Percentiles rank a stretch among this genome's conserved stretches.
Conservation (phyloP, 2,797 vertebrate genomes). For the Enteromius mattozi region DNA sequence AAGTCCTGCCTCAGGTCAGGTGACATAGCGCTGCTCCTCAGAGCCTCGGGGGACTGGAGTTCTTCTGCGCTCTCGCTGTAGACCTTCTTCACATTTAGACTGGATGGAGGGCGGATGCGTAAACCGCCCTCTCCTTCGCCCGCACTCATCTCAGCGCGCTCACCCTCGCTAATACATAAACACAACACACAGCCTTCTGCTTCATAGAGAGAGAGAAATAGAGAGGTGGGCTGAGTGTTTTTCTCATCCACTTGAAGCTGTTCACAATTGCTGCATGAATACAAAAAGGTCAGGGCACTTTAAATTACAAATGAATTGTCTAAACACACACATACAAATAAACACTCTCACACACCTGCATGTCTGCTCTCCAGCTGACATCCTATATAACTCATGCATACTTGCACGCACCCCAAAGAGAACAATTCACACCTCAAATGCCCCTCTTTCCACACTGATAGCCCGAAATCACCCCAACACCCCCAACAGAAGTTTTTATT, state of each 20-base stretch:
- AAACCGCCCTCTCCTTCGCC: conserved; percentile 17
- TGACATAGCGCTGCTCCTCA: conserved; percentile 88
- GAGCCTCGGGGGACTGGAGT: conserved; percentile 75
- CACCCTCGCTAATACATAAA: conserved; percentile 43
- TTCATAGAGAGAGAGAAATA: background rate
- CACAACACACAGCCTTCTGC: conserved; percentile 39
- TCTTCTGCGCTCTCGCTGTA: conserved; percentile 86
- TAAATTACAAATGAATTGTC: conserved; percentile 31
- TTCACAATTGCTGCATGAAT: conserved; percentile 32
- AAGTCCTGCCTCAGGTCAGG: conserved; percentile 95
- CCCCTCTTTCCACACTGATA: background rate
- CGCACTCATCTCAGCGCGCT: conserved; percentile 43
- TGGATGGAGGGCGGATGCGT: conserved; percentile 78
- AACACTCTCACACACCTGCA: conserved; percentile 18
- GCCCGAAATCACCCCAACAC: conserved; percentile 14
- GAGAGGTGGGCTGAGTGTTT: background rate
- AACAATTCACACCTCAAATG: conserved; percentile 37
- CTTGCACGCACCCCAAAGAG: conserved; percentile 30
- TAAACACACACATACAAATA: conserved; percentile 33
- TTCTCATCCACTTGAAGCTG: conserved; percentile 11
- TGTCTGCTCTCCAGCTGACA: conserved; percentile 34
- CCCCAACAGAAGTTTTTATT: background rate
- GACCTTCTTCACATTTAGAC: conserved; percentile 85
- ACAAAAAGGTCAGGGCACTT: conserved; percentile 35
- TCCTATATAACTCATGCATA: conserved; percentile 25